Percentiles rank a stretch among this genome's conserved stretches.
Evolutionary conservation across 1,140 invertebrate genomes (phyloP).

Genomic region (Calephelis nemesis): DNA sequence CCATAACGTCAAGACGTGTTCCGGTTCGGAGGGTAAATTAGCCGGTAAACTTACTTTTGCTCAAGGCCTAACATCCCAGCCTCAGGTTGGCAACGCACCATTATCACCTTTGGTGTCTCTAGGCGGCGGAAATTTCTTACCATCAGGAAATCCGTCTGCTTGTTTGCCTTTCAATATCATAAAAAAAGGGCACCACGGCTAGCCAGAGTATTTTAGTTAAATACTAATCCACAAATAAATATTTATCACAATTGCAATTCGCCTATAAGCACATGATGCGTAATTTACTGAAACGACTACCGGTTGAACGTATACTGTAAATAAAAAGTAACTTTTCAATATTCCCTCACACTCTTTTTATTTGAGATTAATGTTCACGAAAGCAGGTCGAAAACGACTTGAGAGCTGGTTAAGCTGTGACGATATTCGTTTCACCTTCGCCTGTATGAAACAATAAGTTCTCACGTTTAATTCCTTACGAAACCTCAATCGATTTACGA

Average conservation of each 20-base stretch:
- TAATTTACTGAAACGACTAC: conserved; percentile 22
- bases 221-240: not conserved
- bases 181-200: no score
- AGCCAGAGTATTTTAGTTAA: no score
- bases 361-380: conserved; percentile 62
- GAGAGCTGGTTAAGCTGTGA: conserved; percentile 66
- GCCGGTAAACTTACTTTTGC: no score
- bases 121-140: no score
- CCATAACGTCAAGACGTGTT: no score
- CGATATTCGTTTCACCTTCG: conserved; percentile 68
- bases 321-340: conserved; percentile 24
- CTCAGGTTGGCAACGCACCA: no score
- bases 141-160: no score
- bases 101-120: no score
- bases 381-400: conserved; percentile 72
- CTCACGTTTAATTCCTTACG: conserved; percentile 78
- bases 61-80: no score
- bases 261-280: conserved; percentile 26
- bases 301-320: conserved; percentile 17
- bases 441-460: conserved; percentile 75
- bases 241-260: conserved; percentile 10
- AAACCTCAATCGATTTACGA: conserved; percentile 73
- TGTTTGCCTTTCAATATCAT: no score
- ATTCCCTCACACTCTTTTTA: conserved; percentile 27
- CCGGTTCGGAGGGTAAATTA: no score